Conservation (phyloP, 2,113 vertebrate species). For the Phalacrocorax carbo region DNA sequence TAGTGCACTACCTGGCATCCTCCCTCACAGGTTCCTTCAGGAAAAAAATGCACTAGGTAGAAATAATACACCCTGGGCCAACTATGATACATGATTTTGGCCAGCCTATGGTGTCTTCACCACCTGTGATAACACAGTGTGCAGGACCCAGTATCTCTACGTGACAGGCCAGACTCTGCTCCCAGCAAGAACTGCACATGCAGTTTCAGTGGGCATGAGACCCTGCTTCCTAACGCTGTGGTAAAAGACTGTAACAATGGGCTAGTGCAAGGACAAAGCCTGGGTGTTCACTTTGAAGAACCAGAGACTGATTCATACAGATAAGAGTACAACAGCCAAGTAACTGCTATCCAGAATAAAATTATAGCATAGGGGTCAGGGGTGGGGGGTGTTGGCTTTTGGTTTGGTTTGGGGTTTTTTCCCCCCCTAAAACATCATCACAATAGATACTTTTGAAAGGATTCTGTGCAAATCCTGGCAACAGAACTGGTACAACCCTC, state of each 20-base stretch:
- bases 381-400: too few relatives aligned
- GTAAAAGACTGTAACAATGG: not conserved
- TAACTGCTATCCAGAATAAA: not conserved
- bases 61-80: not conserved
- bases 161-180: not conserved
- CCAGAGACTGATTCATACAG: not conserved
- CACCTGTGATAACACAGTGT: not conserved
- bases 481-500: not conserved
- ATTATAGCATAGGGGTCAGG: not conserved
- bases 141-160: not conserved
- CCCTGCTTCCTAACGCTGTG: fast-evolving
- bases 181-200: not conserved
- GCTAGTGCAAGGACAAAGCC: not conserved
- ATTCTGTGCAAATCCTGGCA: not conserved
- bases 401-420: not conserved
- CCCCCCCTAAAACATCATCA: not conserved
- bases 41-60: not conserved
- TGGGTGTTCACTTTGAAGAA: not conserved
- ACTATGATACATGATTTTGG: not conserved
- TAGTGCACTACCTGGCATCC: not conserved
- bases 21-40: not conserved
- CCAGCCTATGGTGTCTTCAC: fast-evolving
- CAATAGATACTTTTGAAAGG: not conserved
- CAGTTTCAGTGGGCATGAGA: not conserved
- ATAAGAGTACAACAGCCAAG: not conserved